phyloP scores from a whole-genome alignment of 2,888 invertebrate genomes.

The Pyrgus malvae region DNA sequence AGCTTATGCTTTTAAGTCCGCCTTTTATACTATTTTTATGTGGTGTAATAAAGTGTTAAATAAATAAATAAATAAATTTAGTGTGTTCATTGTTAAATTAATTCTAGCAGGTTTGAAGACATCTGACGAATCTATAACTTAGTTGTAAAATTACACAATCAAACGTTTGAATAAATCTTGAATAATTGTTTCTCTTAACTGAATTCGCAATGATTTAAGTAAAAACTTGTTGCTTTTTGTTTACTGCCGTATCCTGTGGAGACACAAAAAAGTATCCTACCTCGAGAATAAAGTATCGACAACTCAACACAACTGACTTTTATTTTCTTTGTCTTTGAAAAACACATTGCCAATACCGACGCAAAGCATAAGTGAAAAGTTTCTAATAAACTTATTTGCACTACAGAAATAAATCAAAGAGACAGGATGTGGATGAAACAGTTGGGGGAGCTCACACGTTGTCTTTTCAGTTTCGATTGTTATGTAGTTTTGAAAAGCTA shows the following conservation, averaged over 20 bases:
- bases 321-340: constrained; percentile 5
- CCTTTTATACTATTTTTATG: too few species aligned
- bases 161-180: too few species aligned
- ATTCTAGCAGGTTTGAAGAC: too few species aligned
- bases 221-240: background rate
- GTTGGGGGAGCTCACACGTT: constrained; percentile 20
- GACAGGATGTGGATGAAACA: background rate
- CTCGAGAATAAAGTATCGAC: background rate
- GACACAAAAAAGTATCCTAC: background rate
- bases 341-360: constrained; percentile 6
- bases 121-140: too few species aligned
- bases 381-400: constrained; percentile 15
- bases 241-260: background rate
- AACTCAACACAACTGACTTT: background rate
- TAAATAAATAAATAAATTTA: too few species aligned
- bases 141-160: too few species aligned
- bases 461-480: constrained; percentile 30
- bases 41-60: too few species aligned
- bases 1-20: too few species aligned
- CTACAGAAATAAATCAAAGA: constrained; percentile 4
- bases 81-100: too few species aligned
- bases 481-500: too few species aligned
- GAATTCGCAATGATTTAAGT: background rate
- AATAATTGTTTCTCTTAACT: too few species aligned
- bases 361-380: constrained; percentile 12